Base-by-base conservation (phyloP, 2,888 invertebrate species). In the Parnassius smintheus region DNA sequence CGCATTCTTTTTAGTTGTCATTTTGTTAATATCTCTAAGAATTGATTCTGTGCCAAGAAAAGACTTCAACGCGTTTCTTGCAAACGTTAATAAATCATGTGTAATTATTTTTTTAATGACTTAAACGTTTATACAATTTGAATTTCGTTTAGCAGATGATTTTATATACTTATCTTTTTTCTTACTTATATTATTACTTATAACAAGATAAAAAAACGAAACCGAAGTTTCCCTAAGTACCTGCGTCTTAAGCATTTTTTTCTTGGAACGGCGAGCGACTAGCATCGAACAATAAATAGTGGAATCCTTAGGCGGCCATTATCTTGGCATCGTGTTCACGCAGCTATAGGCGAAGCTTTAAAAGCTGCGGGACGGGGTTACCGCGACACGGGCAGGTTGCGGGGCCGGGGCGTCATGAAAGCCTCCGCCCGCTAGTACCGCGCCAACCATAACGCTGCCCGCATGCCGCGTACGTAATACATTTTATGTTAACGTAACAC, bases 321-420 rank as follows among this genome's bases (percentile, higher is more conserved):
- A 91, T 90, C 89, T 86, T 77, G 78, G 85, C 81, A 88, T 86
- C 88, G 90, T 88, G 89, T 87, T 86, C 87, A 85, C 82, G 84
- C 83, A 82, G 82, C 81, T 77, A 80, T 77, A 83, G 83, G 78
- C 82, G 85, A 85, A 88, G 89, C 88, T 86, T 85, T 87, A 72
- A 84, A 86, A 85, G 86, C 79, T 86, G 81, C 83, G 86, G 82
- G 80, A 78, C 78, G 78, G 83, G 78, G 74, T 73, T 70, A 74
- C 67, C 68, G 75, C 67, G 72, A 70, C 68, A 78, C 73, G 77
- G 78, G 82, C 84, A 77, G 80, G 80, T 76, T 78, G 82, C 80
- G 82, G 84, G 76, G 83, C 75, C 80, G 82, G 84, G 76, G 83
- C 75, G 82, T 81, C 81, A 75, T 74, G 79, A 75, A 81, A 80